Evolutionary conservation across 2,888 invertebrate genomes (phyloP), one percentile per base, ranked within the genome.

Genomic region (Acrocyrtus sp.): DNA sequence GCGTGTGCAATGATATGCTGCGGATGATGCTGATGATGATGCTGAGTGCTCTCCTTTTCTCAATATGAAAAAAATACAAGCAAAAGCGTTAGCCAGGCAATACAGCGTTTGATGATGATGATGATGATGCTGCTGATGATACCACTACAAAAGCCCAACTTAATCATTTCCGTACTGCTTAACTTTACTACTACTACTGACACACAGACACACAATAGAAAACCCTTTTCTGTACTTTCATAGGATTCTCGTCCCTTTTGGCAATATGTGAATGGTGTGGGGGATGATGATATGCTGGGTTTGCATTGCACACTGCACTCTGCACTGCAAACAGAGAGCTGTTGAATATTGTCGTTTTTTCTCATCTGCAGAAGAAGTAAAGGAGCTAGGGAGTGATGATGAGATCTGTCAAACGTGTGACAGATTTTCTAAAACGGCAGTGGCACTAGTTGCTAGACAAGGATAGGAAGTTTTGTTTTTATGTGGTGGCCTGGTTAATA

Each of bases 101-200:
- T 34, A 51, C 50, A 47, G 50, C 41, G 51, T 61, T 24, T 29
- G 51, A 50, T 50, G 61, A 61, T 50, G 51, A 61, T 61, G 47
- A 61, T 61, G 50, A 51, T 61, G 24, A n/a, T 48, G 27, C 29
- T 53, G 10, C 10, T n/a, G n/a, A n/a, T n/a, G n/a, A n/a, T n/a
- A n/a, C n/a, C 17, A 47, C 21, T 27, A 27, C 27, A 8, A 15
- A 45, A 45, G 15, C 43, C 43, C 24, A 50, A 53, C 27, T 63
- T 53, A 53, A 51, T 63, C 63, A 53, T 63, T 63, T 63, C 63
- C 63, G 63, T 63, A 45, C 63, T 63, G 53, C 63, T 63, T 53
- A 53, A 24, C 43, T 63, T 53, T 43, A 17, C n/a, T n/a, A 45
- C 12, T 4, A n/a, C 21, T 21, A 21, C 50, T 51, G 51, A 63